phyloP scores from a whole-genome alignment of 1,140 invertebrate genomes.

The Metopolophium dirhodum region DNA sequence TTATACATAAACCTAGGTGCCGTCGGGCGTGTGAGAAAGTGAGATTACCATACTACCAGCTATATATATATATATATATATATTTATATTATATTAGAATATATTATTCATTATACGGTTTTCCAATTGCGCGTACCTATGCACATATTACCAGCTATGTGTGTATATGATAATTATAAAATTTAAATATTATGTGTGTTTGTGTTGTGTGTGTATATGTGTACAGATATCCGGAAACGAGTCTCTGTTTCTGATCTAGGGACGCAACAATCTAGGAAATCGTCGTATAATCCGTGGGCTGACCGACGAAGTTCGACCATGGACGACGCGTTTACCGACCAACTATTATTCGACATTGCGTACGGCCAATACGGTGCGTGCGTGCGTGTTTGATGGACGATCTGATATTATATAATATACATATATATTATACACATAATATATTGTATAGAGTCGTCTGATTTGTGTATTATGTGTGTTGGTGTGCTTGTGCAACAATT shows the following conservation, averaged over 20 bases:
- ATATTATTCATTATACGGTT: background rate
- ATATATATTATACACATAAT: background rate
- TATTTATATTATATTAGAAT: slow-evolving; percentile 7
- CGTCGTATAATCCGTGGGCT: slow-evolving; percentile 51
- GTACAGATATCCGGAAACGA: slow-evolving; percentile 39
- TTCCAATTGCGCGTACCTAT: background rate
- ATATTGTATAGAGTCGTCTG: background rate
- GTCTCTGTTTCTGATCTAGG: slow-evolving; percentile 38
- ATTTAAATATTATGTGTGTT: background rate
- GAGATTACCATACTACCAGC: background rate
- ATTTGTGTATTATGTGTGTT: slow-evolving; percentile 34
- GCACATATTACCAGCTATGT: background rate
- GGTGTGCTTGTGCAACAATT: slow-evolving; percentile 37
- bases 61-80: background rate
- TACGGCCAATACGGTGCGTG: slow-evolving; percentile 52
- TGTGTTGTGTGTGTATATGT: slow-evolving; percentile 11
- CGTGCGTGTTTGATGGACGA: slow-evolving; percentile 15
- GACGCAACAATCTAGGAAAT: slow-evolving; percentile 14
- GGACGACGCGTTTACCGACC: slow-evolving; percentile 51
- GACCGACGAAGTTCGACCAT: slow-evolving; percentile 54
- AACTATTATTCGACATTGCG: slow-evolving; percentile 53
- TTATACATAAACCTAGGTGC: background rate
- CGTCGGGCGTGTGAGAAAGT: background rate
- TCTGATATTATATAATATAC: background rate
- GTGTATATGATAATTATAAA: background rate